phyloP scores from a whole-genome alignment of 2,113 vertebrate genomes.

The Hippocampus guttulatus region DNA sequence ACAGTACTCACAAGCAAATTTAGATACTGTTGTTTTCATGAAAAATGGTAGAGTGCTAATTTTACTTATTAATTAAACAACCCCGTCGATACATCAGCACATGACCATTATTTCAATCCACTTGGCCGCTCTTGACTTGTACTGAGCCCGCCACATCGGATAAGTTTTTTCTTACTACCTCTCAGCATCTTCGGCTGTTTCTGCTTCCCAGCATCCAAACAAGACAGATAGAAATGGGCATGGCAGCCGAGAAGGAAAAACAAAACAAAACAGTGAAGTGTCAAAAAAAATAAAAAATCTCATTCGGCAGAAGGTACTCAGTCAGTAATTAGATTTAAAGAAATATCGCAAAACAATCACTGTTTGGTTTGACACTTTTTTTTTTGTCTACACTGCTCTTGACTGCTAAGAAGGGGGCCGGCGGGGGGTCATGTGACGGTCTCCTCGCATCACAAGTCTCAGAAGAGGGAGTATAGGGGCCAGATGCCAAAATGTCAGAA shows the following conservation, averaged over 20 bases:
- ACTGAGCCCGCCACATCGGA: not conserved
- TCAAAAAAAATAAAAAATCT: too few relatives aligned
- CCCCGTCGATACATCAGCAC: not conserved
- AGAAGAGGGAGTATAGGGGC: not conserved
- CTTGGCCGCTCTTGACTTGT: not conserved
- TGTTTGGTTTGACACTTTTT: too few relatives aligned
- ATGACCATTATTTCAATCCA: not conserved
- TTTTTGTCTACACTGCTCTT: not conserved
- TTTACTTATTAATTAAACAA: not conserved
- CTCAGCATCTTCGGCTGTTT: conserved; percentile 6
- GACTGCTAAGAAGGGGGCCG: not conserved
- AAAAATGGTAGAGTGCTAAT: too few relatives aligned
- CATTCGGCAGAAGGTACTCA: too few relatives aligned
- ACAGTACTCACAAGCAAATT: too few relatives aligned
- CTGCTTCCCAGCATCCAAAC: conserved; percentile 19
- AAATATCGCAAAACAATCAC: too few relatives aligned
- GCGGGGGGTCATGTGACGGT: not conserved
- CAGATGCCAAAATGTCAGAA: conserved; percentile 6
- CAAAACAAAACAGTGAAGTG: too few relatives aligned
- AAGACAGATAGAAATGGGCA: conserved; percentile 53
- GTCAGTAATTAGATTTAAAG: too few relatives aligned
- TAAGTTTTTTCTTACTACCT: conserved; percentile 8
- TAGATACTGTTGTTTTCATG: too few relatives aligned
- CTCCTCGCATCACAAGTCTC: not conserved
- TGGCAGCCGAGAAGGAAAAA: conserved; percentile 25